phyloP scores from a whole-genome alignment of 2,797 vertebrate species.

The Dermochelys coriacea region DNA sequence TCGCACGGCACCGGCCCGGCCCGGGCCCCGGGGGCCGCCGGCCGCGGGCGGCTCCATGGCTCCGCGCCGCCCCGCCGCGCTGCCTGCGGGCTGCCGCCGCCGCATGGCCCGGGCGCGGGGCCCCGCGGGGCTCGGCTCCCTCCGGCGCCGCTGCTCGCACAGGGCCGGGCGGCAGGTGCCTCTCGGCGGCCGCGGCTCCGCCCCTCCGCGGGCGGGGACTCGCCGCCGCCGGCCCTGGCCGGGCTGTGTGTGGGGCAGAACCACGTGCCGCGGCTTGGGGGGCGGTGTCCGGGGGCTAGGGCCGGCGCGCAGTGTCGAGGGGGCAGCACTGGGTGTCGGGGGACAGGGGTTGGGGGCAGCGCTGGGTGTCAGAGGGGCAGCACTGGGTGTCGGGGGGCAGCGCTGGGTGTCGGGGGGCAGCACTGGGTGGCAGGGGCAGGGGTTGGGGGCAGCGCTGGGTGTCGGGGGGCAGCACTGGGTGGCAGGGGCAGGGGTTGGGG shows the following conservation, averaged over 20 bases:
- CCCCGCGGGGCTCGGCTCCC: slow-evolving; percentile 50
- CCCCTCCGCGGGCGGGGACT: neutral
- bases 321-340: too few relatives aligned
- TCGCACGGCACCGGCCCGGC: slow-evolving; percentile 44
- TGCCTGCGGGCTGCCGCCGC: slow-evolving; percentile 28
- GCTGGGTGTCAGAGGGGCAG: too few relatives aligned
- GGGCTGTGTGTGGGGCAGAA: slow-evolving; percentile 34
- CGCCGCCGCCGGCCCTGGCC: slow-evolving; percentile 25
- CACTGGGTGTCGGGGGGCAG: too few relatives aligned
- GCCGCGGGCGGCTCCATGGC: slow-evolving; percentile 64
- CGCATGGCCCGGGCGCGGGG: neutral
- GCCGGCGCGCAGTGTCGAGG: too few relatives aligned
- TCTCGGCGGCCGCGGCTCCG: slow-evolving; percentile 17
- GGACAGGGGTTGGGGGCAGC: too few relatives aligned
- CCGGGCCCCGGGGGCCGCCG: slow-evolving; percentile 44
- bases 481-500: too few relatives aligned
- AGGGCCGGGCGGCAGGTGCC: slow-evolving; percentile 18
- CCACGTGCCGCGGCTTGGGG: neutral
- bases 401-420: too few relatives aligned
- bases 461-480: too few relatives aligned
- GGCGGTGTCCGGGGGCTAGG: neutral
- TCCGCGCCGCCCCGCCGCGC: neutral
- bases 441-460: too few relatives aligned
- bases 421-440: neutral
- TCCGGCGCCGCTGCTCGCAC: slow-evolving; percentile 9